These are phyloP conservation scores for Sarcophaga subvicina DNA, from an alignment of 2,888 invertebrate genomes.

Conservation along the genomic window DNA sequence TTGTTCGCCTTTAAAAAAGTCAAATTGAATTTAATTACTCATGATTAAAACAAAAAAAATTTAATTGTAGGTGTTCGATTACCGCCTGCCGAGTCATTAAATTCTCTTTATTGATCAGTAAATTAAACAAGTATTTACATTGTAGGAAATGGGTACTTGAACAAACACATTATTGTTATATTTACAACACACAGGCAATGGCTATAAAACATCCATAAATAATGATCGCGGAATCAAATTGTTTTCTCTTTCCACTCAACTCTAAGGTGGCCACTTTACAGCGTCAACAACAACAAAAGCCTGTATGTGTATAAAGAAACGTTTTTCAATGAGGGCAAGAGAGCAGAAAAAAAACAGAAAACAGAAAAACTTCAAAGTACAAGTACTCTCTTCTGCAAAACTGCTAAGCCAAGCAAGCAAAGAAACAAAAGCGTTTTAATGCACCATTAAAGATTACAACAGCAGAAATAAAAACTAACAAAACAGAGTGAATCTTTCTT, in stretches of 20 bases:
- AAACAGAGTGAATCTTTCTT: not conserved
- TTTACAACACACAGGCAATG: not conserved
- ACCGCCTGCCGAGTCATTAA: no score
- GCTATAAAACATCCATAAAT: conserved; percentile 2
- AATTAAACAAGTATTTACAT: no score
- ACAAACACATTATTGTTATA: no score
- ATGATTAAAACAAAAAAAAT: no score
- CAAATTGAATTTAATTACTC: no score
- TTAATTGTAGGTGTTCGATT: no score
- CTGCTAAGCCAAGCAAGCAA: not conserved
- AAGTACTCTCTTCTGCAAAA: not conserved
- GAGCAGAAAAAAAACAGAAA: not conserved
- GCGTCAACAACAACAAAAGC: not conserved
- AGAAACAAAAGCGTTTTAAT: conserved; percentile 25
- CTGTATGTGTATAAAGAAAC: not conserved
- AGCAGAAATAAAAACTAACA: conserved; percentile 12
- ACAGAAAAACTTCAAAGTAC: conserved; percentile 4
- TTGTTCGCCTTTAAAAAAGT: no score
- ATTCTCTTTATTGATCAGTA: no score
- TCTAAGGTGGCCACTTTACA: conserved; percentile 50
- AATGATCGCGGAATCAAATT: no score
- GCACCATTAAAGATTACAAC: conserved; percentile 2
- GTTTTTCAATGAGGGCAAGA: not conserved
- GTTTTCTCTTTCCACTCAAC: not conserved
- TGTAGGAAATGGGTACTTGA: not conserved